These are phyloP conservation scores for Smithornis capensis DNA, from an alignment of 2,113 vertebrate genomes.

Conservation along the genomic window DNA sequence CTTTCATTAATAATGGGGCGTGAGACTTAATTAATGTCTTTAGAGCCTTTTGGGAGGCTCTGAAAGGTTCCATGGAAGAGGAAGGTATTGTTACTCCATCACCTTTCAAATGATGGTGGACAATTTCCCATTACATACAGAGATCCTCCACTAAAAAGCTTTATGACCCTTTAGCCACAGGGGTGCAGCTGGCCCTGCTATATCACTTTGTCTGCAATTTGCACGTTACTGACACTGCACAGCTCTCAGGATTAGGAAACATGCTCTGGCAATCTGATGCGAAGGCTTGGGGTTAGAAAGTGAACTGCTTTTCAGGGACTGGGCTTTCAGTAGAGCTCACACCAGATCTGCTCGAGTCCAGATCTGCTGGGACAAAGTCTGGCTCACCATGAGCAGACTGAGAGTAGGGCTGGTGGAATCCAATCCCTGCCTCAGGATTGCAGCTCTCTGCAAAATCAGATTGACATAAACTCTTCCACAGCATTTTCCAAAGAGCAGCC, in stretches of 20 bases:
- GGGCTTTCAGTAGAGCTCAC: background rate
- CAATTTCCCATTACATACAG: background rate
- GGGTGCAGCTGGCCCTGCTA: background rate
- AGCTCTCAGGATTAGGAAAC: background rate
- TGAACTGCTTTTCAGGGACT: background rate
- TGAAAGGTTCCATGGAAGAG: background rate
- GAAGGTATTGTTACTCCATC: background rate
- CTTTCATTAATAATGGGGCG: background rate
- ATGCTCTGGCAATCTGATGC: background rate
- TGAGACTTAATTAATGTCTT: conserved; percentile 26
- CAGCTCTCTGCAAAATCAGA: background rate
- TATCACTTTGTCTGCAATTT: background rate
- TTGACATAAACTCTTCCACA: background rate
- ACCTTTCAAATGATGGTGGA: background rate
- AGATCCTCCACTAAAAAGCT: background rate
- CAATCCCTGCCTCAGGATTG: background rate
- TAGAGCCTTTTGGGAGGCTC: background rate
- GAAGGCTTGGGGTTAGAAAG: background rate
- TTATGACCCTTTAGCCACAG: background rate
- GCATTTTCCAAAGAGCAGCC: background rate
- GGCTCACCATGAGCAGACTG: background rate
- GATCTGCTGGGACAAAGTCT: background rate
- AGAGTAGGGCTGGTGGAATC: background rate
- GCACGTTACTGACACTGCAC: background rate
- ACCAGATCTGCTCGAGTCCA: background rate